Conservation (phyloP, 30 jellyfish, hydroid and myxozoan genomes). For the Calvadosia cruxmelitensis region DNA sequence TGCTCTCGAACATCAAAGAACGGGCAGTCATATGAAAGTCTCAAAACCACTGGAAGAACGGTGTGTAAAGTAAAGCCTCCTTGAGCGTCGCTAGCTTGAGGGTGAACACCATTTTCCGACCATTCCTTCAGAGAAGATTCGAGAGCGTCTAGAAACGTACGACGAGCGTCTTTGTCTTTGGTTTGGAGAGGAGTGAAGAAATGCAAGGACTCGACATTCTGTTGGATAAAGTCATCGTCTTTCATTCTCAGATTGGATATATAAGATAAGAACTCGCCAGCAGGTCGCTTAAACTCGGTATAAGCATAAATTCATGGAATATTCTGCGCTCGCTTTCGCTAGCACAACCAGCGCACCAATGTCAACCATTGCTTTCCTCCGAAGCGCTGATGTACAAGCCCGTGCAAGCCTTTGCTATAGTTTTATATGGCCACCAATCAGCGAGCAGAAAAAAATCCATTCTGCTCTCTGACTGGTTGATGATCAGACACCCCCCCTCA, state of each 20-base stretch:
- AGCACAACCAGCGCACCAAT: too few species aligned
- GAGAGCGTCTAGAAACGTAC: slow-evolving; percentile 64
- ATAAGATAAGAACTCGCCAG: too few species aligned
- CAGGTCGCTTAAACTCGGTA: too few species aligned
- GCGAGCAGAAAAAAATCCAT: too few species aligned
- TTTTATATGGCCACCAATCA: too few species aligned
- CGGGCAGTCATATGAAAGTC: slow-evolving; percentile 87
- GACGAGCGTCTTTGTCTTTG: slow-evolving; percentile 55
- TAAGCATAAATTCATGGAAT: too few species aligned
- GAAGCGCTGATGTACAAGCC: too few species aligned
- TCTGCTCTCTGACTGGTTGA: too few species aligned
- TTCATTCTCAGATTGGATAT: slow-evolving; percentile 16
- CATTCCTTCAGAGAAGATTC: slow-evolving; percentile 51
- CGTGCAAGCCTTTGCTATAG: too few species aligned
- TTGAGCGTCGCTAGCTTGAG: slow-evolving; percentile 15
- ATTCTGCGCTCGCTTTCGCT: too few species aligned
- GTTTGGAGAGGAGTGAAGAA: slow-evolving; percentile 76
- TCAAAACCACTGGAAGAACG: slow-evolving; percentile 50
- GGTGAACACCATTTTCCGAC: slow-evolving; percentile 18
- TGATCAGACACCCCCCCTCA: too few species aligned
- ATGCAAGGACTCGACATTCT: slow-evolving; percentile 30
- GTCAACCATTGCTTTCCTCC: too few species aligned
- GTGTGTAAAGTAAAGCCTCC: slow-evolving; percentile 1
- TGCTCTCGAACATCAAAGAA: slow-evolving; percentile 84
- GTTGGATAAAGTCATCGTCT: slow-evolving; percentile 42